These are phyloP conservation scores for Echiichthys vipera DNA, from an alignment of 2,797 vertebrate species.

Conservation along the genomic window DNA sequence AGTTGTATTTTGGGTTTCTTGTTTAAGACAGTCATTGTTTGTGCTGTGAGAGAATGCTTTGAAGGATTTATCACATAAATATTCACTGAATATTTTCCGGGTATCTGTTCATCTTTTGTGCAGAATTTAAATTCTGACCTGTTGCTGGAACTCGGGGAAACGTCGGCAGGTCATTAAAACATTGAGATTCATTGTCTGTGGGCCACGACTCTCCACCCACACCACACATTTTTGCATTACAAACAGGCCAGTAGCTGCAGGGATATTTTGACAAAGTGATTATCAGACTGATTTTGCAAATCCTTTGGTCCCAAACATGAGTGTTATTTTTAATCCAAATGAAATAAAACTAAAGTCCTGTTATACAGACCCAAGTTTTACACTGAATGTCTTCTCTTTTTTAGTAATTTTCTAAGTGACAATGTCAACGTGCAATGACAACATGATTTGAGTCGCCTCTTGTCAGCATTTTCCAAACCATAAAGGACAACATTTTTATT, in stretches of 20 bases:
- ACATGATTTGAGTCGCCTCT: not conserved
- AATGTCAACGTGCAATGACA: not conserved
- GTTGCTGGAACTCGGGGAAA: constrained; percentile 1
- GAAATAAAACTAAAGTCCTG: not conserved
- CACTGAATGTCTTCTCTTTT: no score
- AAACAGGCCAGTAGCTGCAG: constrained; percentile 3
- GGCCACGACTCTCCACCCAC: constrained; percentile 27
- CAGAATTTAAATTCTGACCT: constrained; percentile 10
- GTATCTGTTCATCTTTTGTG: constrained; percentile 21
- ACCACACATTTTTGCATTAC: constrained; percentile 11
- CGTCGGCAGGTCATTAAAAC: constrained; percentile 4
- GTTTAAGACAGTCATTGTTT: not conserved
- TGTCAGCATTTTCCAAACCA: not conserved
- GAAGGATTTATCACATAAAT: not conserved
- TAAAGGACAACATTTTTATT: not conserved
- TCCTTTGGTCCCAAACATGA: not conserved
- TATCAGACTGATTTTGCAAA: not conserved
- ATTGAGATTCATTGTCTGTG: constrained; percentile 42
- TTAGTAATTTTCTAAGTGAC: no score
- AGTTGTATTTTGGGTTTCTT: not conserved
- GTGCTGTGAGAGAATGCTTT: not conserved
- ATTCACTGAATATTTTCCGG: constrained; percentile 7
- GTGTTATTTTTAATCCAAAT: not conserved
- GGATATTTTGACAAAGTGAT: not conserved
- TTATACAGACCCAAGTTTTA: no score